Percentiles rank a stretch among this genome's conserved stretches.
Evolutionary conservation across 1,140 invertebrate species (phyloP).

Genomic region (Drosophila pseudoananassae): DNA sequence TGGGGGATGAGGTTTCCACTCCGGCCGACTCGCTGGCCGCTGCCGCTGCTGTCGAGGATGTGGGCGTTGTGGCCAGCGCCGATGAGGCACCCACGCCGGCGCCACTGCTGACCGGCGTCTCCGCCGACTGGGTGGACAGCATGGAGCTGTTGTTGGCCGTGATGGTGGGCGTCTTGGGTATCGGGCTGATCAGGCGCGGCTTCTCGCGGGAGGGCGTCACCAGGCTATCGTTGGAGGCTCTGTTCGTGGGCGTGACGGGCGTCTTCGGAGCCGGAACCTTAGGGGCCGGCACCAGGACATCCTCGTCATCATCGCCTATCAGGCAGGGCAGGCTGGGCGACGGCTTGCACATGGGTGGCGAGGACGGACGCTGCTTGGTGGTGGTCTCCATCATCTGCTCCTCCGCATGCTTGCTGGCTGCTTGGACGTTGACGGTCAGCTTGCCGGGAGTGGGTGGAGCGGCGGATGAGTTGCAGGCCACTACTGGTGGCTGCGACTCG

Average conservation of each 20-base stretch:
- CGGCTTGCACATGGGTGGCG: slow-evolving; percentile 76
- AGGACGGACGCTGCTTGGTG: slow-evolving; percentile 33
- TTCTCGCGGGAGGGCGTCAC: slow-evolving; percentile 85
- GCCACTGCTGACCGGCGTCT: slow-evolving; percentile 59
- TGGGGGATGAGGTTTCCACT: slow-evolving; percentile 32
- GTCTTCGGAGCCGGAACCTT: slow-evolving; percentile 14
- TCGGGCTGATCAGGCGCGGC: slow-evolving; percentile 86
- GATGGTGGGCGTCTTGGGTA: slow-evolving; percentile 85
- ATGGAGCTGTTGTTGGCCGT: slow-evolving; percentile 56
- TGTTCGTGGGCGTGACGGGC: slow-evolving; percentile 15
- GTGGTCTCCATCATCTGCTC: slow-evolving; percentile 39
- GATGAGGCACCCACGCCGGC: slow-evolving; percentile 23
- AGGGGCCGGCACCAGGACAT: slow-evolving; percentile 10
- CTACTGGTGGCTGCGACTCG: slow-evolving; percentile 86
- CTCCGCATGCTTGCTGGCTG: slow-evolving; percentile 65
- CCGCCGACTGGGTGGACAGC: slow-evolving; percentile 65
- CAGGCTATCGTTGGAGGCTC: slow-evolving; percentile 61
- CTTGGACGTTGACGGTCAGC: slow-evolving; percentile 76
- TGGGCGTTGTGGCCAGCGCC: slow-evolving; percentile 67
- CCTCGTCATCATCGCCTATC: slow-evolving; percentile 76
- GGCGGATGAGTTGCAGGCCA: neutral
- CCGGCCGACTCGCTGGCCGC: slow-evolving; percentile 32
- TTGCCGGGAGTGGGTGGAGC: slow-evolving; percentile 39
- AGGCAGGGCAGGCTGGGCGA: slow-evolving; percentile 79
- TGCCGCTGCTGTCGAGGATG: slow-evolving; percentile 51